A percentile compares a stretch with the other conserved stretches of the same genome.
phyloP scores from a whole-genome alignment of 2,113 vertebrate genomes.

The Lagopus leucura region DNA sequence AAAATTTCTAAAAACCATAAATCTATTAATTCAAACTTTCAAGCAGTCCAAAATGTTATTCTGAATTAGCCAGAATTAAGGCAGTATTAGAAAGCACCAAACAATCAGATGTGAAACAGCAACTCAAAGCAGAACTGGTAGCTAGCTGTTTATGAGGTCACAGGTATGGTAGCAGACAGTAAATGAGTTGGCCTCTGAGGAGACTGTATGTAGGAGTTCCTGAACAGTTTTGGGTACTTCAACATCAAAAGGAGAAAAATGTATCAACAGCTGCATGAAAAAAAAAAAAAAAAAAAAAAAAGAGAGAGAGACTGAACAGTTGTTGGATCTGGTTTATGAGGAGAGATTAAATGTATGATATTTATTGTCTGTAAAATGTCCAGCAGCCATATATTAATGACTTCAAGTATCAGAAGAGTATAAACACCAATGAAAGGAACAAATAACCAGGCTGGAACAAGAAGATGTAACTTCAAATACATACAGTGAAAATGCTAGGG shows the following conservation, averaged over 20 bases:
- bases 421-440: neutral
- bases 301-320: neutral
- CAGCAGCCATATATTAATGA: neutral
- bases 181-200: neutral
- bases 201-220: neutral
- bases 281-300: neutral
- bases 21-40: neutral
- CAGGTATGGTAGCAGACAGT: neutral
- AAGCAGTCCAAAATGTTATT: neutral
- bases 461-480: neutral
- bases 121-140: neutral
- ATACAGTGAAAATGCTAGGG: neutral
- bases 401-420: neutral
- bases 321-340: neutral
- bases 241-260: neutral
- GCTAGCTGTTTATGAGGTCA: neutral
- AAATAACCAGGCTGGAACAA: neutral
- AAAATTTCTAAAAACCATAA: neutral
- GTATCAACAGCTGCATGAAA: neutral
- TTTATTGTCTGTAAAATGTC: constrained; percentile 19
- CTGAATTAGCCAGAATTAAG: neutral
- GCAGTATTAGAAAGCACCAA: neutral
- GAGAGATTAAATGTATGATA: neutral
- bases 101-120: neutral
- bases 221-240: neutral